Conservation (phyloP, 2,888 invertebrate genomes). For the Phaedon cochleariae region DNA sequence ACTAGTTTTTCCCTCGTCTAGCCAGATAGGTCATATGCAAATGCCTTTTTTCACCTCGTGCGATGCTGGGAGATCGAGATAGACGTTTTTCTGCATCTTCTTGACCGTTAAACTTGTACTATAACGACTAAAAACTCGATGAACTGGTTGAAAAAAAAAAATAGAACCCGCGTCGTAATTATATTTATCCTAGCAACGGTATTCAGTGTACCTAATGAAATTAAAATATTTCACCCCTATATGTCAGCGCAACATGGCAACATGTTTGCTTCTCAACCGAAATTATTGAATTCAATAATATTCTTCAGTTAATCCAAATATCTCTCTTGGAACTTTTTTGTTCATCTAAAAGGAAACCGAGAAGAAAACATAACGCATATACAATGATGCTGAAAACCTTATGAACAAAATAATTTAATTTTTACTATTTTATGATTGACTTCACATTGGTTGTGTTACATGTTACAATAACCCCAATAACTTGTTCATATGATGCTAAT, state of each 20-base stretch:
- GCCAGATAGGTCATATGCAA: slow-evolving; percentile 27
- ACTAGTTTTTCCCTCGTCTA: slow-evolving; percentile 20
- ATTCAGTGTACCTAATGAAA: slow-evolving; percentile 3
- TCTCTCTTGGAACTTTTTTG: too few species aligned
- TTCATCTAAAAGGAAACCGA: too few species aligned
- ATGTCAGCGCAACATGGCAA: too few species aligned
- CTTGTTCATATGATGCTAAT: too few species aligned
- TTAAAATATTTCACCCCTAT: slow-evolving; percentile 28
- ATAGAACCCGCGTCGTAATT: slow-evolving; percentile 21
- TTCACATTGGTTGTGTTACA: too few species aligned
- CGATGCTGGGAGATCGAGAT: slow-evolving; percentile 23
- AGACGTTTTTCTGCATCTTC: slow-evolving; percentile 24
- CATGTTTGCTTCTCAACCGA: slow-evolving; percentile 25
- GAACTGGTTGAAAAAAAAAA: slow-evolving; percentile 17
- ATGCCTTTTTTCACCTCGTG: slow-evolving; percentile 12
- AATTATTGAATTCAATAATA: slow-evolving; percentile 7
- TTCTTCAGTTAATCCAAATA: too few species aligned
- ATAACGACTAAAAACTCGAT: slow-evolving; percentile 23
- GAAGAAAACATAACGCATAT: too few species aligned
- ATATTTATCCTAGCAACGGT: slow-evolving; percentile 6
- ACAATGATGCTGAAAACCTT: too few species aligned
- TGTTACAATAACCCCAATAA: neutral
- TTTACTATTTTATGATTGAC: too few species aligned
- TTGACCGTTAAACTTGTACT: slow-evolving; percentile 27
- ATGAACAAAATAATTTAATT: too few species aligned